phyloP scores from a whole-genome alignment of 2,888 invertebrate species.

The Dolomedes plantarius region DNA sequence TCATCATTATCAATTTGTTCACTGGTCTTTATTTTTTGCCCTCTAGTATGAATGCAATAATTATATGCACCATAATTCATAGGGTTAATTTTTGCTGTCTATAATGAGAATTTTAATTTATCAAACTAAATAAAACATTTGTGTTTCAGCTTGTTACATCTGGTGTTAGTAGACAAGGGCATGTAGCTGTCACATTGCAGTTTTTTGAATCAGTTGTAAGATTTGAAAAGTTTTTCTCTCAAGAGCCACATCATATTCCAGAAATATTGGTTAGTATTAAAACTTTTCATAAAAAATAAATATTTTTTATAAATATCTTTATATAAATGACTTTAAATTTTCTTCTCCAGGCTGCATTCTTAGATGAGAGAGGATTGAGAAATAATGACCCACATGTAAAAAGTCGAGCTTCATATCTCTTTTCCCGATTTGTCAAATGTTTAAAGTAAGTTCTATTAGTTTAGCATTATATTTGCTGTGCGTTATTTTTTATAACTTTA shows the following conservation, averaged over 20 bases:
- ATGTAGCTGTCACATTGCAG: slow-evolving; percentile 78
- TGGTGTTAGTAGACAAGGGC: slow-evolving; percentile 78
- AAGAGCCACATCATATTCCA: slow-evolving; percentile 78
- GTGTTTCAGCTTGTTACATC: slow-evolving; percentile 77
- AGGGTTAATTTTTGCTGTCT: too few species aligned
- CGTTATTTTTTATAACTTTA: neutral
- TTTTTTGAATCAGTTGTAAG: slow-evolving; percentile 79
- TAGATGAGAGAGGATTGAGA: slow-evolving; percentile 79
- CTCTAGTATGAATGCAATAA: too few species aligned
- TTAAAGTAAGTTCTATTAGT: slow-evolving; percentile 78
- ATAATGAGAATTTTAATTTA: too few species aligned
- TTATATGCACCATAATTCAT: too few species aligned
- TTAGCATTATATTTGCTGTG: too few species aligned
- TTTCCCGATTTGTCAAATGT: slow-evolving; percentile 80
- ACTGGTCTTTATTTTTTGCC: too few species aligned
- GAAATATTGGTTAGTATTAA: slow-evolving; percentile 77
- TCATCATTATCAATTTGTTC: neutral
- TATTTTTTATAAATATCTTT: slow-evolving; percentile 22
- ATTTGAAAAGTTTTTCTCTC: slow-evolving; percentile 80
- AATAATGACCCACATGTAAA: slow-evolving; percentile 78
- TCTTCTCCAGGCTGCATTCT: slow-evolving; percentile 76
- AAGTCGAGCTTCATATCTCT: slow-evolving; percentile 80
- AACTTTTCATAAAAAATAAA: slow-evolving; percentile 5
- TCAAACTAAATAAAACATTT: too few species aligned
- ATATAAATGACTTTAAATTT: neutral